These are phyloP conservation scores for Drosophila pallidifrons DNA, from an alignment of 1,140 invertebrate species.

Conservation along the genomic window DNA sequence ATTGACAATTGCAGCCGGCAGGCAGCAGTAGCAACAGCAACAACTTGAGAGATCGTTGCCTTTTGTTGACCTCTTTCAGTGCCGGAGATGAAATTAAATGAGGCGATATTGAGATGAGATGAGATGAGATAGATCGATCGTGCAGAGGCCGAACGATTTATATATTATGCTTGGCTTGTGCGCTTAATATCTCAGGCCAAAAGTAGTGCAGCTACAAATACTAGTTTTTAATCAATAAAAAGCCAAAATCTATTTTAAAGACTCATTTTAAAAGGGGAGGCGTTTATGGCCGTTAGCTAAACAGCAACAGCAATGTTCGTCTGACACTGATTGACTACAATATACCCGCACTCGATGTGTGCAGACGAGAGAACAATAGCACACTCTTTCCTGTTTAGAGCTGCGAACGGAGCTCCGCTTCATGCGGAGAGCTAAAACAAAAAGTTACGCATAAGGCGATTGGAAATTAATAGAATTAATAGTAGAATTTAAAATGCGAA, in stretches of 20 bases:
- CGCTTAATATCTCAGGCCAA: constrained; percentile 16
- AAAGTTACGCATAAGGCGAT: constrained; percentile 68
- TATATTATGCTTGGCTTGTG: neutral
- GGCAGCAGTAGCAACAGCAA: constrained; percentile 41
- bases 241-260: constrained; percentile 22
- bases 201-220: constrained; percentile 22
- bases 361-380: constrained; percentile 9
- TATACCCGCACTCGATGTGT: constrained; percentile 1
- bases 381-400: constrained; percentile 4
- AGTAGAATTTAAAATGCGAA: constrained; percentile 65
- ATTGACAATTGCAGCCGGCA: constrained; percentile 65
- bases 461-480: constrained; percentile 76
- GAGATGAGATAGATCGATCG: constrained; percentile 12
- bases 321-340: constrained; percentile 12
- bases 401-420: constrained; percentile 7
- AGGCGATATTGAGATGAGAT: constrained; percentile 49
- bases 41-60: constrained; percentile 12
- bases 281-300: constrained; percentile 31
- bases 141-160: constrained; percentile 21
- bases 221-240: constrained; percentile 37
- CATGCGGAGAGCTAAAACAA: constrained; percentile 15
- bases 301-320: neutral
- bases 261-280: constrained; percentile 31
- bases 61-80: constrained; percentile 64
- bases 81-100: constrained; percentile 1